Evolutionary conservation across 1,140 invertebrate species (phyloP).

Genomic region (Cyclina sinensis): DNA sequence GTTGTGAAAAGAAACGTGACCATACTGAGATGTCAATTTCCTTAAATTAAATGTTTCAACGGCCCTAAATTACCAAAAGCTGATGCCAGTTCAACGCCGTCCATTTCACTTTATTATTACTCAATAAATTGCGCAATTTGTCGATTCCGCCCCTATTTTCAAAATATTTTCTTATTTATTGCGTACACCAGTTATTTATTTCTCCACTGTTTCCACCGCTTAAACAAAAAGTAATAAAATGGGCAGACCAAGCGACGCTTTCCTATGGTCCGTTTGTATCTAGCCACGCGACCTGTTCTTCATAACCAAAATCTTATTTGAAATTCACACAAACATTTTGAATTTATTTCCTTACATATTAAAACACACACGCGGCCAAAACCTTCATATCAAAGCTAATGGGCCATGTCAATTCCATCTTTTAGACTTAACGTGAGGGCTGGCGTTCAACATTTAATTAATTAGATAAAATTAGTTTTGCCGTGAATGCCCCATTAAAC

Average conservation of each 20-base stretch:
- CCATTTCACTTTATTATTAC: constrained; percentile 33
- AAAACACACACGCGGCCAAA: constrained; percentile 53
- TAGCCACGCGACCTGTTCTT: constrained; percentile 48
- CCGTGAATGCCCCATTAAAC: constrained; percentile 25
- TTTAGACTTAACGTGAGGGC: neutral
- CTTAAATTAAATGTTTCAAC: constrained; percentile 25
- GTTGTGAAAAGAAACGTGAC: neutral
- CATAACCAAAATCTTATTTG: constrained; percentile 49
- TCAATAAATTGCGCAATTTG: constrained; percentile 61
- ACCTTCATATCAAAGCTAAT: constrained; percentile 38
- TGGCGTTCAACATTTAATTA: constrained; percentile 51
- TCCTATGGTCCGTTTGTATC: neutral
- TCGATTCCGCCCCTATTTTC: constrained; percentile 57
- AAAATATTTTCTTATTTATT: constrained; percentile 61
- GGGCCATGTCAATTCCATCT: constrained; percentile 40
- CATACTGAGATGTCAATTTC: constrained; percentile 13
- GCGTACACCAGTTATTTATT: constrained; percentile 37
- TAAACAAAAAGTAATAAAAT: constrained; percentile 27
- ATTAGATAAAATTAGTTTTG: constrained; percentile 57
- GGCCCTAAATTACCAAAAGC: neutral
- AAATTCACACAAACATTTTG: constrained; percentile 49
- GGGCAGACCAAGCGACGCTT: constrained; percentile 12
- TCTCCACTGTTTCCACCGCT: constrained; percentile 33
- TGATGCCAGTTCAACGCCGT: constrained; percentile 10
- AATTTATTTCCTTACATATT: constrained; percentile 62